phyloP scores from a whole-genome alignment of 2,113 vertebrate species.

The Sinocyclocheilus anshuiensis region DNA sequence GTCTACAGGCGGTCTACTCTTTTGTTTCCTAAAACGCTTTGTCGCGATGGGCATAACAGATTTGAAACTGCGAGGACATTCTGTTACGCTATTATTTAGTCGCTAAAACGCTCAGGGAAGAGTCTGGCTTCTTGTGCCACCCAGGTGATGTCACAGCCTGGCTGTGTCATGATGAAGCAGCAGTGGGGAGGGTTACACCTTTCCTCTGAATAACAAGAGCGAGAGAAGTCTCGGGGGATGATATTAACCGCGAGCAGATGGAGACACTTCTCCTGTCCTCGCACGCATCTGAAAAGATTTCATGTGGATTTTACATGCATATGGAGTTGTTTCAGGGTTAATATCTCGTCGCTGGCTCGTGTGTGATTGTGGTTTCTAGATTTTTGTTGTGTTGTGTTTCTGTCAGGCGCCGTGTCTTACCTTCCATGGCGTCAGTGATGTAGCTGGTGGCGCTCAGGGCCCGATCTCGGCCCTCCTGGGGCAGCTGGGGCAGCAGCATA shows the following conservation, averaged over 20 bases:
- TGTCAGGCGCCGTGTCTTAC: slow-evolving; percentile 70
- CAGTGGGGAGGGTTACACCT: slow-evolving; percentile 53
- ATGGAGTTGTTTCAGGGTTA: background rate
- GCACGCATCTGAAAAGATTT: slow-evolving; percentile 41
- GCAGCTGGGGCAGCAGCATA: slow-evolving; percentile 81
- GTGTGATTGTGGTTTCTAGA: background rate
- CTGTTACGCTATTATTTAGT: background rate
- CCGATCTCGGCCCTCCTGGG: slow-evolving; percentile 81
- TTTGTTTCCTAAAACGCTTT: background rate
- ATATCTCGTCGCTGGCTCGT: background rate
- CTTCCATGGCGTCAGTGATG: slow-evolving; percentile 94
- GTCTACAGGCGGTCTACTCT: background rate
- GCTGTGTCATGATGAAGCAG: slow-evolving; percentile 48
- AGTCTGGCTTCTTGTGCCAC: slow-evolving; percentile 22
- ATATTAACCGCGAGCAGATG: slow-evolving; percentile 53
- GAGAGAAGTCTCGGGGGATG: slow-evolving; percentile 38
- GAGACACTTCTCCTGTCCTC: slow-evolving; percentile 52
- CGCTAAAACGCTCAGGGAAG: background rate
- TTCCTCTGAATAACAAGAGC: slow-evolving; percentile 54
- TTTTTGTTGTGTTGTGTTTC: background rate
- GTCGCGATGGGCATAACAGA: background rate
- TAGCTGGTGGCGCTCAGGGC: slow-evolving; percentile 91
- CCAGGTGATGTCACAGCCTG: slow-evolving; percentile 47
- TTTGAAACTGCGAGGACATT: background rate
- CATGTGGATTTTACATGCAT: slow-evolving; percentile 15